phyloP scores from a whole-genome alignment of 2,113 vertebrate species.

The Malurus elegans region DNA sequence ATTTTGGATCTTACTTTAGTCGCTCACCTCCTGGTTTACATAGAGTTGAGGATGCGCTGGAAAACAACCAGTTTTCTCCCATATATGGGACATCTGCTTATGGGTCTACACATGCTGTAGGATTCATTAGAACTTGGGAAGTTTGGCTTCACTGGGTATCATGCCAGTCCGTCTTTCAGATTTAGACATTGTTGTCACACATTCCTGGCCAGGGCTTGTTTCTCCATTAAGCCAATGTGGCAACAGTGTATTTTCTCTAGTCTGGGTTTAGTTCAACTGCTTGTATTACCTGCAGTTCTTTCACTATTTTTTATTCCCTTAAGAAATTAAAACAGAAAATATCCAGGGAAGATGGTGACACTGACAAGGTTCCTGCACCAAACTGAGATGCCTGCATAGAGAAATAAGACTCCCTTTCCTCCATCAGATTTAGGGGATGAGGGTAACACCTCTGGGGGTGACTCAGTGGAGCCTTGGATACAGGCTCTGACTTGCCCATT shows the following conservation, averaged over 20 bases:
- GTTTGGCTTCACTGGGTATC: background rate
- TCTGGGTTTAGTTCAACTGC: background rate
- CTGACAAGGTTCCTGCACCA: background rate
- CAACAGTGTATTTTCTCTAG: background rate
- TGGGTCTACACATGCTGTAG: background rate
- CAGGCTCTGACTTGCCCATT: background rate
- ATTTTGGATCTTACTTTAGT: constrained; percentile 42
- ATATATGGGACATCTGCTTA: background rate
- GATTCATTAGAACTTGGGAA: background rate
- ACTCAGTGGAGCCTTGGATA: constrained; percentile 12
- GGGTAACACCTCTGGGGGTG: background rate
- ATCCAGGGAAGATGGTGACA: background rate
- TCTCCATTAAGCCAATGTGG: background rate
- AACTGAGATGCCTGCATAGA: background rate
- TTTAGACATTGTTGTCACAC: constrained; percentile 7
- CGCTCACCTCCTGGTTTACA: constrained; percentile 27
- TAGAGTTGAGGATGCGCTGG: constrained; percentile 30
- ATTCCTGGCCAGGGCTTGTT: background rate
- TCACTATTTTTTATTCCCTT: background rate
- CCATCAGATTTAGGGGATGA: background rate
- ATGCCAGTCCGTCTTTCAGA: background rate
- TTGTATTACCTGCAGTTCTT: background rate
- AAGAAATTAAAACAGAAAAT: constrained; percentile 1
- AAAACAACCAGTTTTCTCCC: background rate
- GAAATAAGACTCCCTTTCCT: background rate